Evolutionary conservation across 2,113 vertebrate genomes (phyloP), one percentile per base, ranked within the genome.

Genomic region (Porphyrio hochstetteri): DNA sequence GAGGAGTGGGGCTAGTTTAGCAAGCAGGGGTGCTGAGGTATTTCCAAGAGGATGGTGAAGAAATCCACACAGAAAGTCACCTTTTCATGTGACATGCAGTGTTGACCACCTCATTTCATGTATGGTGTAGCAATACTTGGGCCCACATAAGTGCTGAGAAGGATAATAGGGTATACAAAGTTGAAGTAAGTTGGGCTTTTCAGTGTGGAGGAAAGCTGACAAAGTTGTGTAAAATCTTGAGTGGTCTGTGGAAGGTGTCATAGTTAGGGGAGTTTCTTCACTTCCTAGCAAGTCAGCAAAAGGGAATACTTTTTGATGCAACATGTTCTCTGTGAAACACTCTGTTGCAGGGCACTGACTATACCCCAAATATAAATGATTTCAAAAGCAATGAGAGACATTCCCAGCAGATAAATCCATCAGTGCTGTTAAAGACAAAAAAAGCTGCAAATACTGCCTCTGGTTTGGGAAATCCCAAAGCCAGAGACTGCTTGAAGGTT

Each of bases 381-480:
- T 79, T 90, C 57, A 53, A 65, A 82, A 90, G 38, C 53, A 57
- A 7, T 35, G 70, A 79, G 69, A 89, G 61, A 65, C 31, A 31
- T 86, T 89, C 53, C 29, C 44, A 65, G 23, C 42, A 89, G 70
- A 3, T 60, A 57, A 27, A 13, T 61, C 61, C 36, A 6, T 65
- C 65, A 48, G 36, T 53, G 59, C n/a, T 48, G 3, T 82, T 79
- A 69, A 79, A 80, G 76, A 78, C 33, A 46, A 46, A 77, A 46
- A 77, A 56, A 90, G 35, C 33, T 91, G 53, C 44, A 87, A 90
- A 25, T 68, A 20, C 27, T 79, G 17, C 16, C 23, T 68, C 42
- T 56, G 6, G 25, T 91, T 90, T 95, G 65, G 48, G 67, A 93
- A 90, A 79, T 24, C 18, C 25, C 52, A 84, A 89, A 93, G 27